These are phyloP conservation scores for Drosophila testacea DNA, from an alignment of 2,888 invertebrate species.

Conservation along the genomic window DNA sequence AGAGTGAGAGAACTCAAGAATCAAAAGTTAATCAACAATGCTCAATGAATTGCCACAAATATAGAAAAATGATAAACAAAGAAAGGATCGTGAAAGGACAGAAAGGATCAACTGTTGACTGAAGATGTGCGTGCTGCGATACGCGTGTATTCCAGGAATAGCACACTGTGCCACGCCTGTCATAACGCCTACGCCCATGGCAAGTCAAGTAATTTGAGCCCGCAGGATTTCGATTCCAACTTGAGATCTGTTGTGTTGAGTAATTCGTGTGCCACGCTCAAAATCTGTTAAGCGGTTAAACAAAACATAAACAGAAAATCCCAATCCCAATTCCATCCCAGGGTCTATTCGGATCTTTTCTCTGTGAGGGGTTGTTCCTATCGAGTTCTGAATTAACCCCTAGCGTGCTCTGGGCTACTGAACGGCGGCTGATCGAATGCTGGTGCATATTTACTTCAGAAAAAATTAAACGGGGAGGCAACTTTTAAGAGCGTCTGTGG, in stretches of 20 bases:
- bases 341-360: conserved; percentile 11
- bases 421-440: conserved; percentile 52
- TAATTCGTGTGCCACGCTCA: conserved; percentile 71
- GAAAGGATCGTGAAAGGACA: conserved; percentile 35
- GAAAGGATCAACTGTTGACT: conserved; percentile 33
- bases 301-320: conserved; percentile 62
- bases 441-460: conserved; percentile 47
- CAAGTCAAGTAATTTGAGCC: conserved; percentile 60
- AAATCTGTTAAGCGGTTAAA: conserved; percentile 76
- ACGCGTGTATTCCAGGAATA: conserved; percentile 75
- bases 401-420: conserved; percentile 30
- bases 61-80: conserved; percentile 27
- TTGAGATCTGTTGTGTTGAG: conserved; percentile 63
- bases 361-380: conserved; percentile 45
- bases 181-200: conserved; percentile 29
- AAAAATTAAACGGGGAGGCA: neutral
- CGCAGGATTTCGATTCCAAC: conserved; percentile 39
- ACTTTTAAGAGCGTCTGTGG: conserved; percentile 26
- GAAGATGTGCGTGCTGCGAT: conserved; percentile 76
- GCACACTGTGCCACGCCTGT: conserved; percentile 37
- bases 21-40: conserved; percentile 51
- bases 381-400: conserved; percentile 43
- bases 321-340: conserved; percentile 25
- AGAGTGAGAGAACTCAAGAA: conserved; percentile 33
- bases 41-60: too few species aligned